Base-by-base conservation (phyloP, 2,888 invertebrate species). In the Arenicola marina region DNA sequence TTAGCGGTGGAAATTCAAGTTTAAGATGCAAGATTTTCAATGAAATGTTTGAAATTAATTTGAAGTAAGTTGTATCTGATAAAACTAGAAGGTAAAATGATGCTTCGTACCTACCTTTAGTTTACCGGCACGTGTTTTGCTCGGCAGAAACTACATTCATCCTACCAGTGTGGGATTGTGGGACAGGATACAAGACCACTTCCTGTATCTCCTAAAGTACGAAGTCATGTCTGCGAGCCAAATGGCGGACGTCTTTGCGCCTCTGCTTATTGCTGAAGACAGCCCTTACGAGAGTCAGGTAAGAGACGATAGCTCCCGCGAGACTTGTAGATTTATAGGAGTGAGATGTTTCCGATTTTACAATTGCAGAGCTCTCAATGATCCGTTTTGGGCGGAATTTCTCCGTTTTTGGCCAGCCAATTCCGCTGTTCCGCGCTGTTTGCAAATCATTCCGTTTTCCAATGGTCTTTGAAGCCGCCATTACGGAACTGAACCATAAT, bases 251-350 rank as follows among this genome's bases (percentile, higher is more conserved):
- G 32, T 11, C 7, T 53, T 53, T 32, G 53, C 15, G 15, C 29
- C 53, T 24, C 24, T 28, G 31, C 56, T 67, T 53, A 62, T 67
- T 31, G 45, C 34, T 2, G 60, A 59, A 18, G 62, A 65, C 38
- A 65, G 62, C 18, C 65, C 59, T 4, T 62, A 67, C 57, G 65
- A 65, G 34, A 57, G 59, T 3, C 34, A 57, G 53, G 65, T 64
- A 51, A 45, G 31, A 7, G 38, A n/a, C n/a, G n/a, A n/a, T n/a
- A n/a, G n/a, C n/a, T n/a, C n/a, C n/a, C n/a, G n/a, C n/a, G n/a
- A n/a, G n/a, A n/a, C n/a, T n/a, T n/a, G 43, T 38, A n/a, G 11
- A 38, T 38, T 38, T 38, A 38, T 38, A n/a, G 43, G 11, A 11
- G 11, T 38, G 11, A 38, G 11, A 11, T 38, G n/a, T 38, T 11